Evolutionary conservation across 2,113 vertebrate genomes (phyloP).

Genomic region (Lanius collurio): DNA sequence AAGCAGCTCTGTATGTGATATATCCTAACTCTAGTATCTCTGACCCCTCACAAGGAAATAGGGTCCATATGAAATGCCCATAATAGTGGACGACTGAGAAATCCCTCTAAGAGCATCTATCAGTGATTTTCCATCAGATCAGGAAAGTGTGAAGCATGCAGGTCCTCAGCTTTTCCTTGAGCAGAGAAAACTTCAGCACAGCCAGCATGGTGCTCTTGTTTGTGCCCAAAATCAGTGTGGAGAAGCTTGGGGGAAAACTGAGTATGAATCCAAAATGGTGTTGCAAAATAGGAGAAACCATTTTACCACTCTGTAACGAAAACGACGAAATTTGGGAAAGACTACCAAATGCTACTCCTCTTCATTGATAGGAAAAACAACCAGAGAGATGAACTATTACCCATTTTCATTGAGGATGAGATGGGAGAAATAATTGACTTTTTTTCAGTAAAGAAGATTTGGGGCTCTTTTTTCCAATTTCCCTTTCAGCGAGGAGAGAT

Average conservation of each 20-base stretch:
- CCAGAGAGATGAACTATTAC: neutral
- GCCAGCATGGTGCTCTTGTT: neutral
- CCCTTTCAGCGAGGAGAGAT: neutral
- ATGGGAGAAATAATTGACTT: neutral
- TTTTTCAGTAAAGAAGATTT: neutral
- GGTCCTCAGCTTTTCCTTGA: neutral
- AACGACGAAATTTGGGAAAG: neutral
- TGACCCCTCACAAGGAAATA: neutral
- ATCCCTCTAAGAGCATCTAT: neutral
- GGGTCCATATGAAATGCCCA: neutral
- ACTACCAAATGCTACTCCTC: neutral
- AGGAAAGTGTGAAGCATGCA: neutral
- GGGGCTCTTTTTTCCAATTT: neutral
- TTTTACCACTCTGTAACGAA: neutral
- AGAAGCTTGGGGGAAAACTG: neutral
- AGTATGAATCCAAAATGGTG: neutral
- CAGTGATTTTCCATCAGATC: neutral
- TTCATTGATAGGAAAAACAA: neutral
- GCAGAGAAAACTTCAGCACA: neutral
- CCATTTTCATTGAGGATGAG: neutral
- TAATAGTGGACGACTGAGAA: neutral
- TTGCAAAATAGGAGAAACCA: neutral
- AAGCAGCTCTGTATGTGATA: neutral
- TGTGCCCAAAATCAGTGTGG: neutral
- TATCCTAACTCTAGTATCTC: neutral